These are phyloP conservation scores for Ophioderma brevispina DNA, from an alignment of 35 echinoderm and acorn worm species.

Conservation along the genomic window DNA sequence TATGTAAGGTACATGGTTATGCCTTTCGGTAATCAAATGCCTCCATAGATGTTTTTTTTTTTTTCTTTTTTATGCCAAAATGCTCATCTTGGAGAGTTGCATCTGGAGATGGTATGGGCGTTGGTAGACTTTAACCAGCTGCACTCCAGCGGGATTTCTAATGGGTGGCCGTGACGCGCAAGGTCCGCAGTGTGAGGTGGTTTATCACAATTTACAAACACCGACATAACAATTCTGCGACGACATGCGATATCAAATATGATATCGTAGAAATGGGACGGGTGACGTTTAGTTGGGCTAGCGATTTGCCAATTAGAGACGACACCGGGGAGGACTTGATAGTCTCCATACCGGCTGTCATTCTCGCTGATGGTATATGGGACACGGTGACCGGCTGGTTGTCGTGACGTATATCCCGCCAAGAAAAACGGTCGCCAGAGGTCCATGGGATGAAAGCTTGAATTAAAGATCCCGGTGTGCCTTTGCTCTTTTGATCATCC, in stretches of 20 bases:
- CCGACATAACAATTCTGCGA: background rate
- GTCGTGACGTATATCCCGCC: constrained; percentile 2
- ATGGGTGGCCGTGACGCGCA: background rate
- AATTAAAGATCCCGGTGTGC: constrained; percentile 42
- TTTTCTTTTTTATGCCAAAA: constrained; percentile 6
- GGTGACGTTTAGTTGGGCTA: background rate
- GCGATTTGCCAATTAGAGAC: background rate
- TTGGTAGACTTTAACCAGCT: background rate
- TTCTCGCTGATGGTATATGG: background rate
- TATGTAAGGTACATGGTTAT: too few species aligned
- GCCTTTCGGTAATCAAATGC: too few species aligned
- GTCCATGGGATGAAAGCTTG: constrained; percentile 34
- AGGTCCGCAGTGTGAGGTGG: background rate
- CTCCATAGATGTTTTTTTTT: too few species aligned
- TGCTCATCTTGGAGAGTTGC: background rate
- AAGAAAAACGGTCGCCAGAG: constrained; percentile 19
- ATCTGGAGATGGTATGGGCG: constrained; percentile 8
- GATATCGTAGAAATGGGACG: background rate
- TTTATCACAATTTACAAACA: constrained; percentile 28
- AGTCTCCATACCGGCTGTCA: background rate
- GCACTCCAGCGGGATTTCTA: background rate
- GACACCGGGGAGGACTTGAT: background rate
- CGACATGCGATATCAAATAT: background rate
- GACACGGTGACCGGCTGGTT: background rate
- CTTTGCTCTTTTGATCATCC: background rate